These are phyloP conservation scores for Thelaira solivaga DNA, from an alignment of 2,888 invertebrate species.

Conservation along the genomic window DNA sequence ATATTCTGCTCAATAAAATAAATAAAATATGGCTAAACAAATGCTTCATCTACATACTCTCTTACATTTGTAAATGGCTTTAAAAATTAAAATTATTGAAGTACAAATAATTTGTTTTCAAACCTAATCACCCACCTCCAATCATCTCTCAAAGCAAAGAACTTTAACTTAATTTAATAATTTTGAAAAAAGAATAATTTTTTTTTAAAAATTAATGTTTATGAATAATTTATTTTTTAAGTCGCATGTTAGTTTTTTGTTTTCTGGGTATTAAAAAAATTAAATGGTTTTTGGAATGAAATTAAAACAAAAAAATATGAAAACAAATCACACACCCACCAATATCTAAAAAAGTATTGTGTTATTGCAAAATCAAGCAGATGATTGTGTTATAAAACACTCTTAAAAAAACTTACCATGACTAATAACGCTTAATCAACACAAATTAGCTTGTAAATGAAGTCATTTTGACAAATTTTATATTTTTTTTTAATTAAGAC, in stretches of 20 bases:
- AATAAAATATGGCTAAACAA: conserved; percentile 34
- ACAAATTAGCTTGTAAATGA: no score
- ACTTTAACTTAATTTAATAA: neutral
- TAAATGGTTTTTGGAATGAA: neutral
- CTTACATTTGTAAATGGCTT: conserved; percentile 54
- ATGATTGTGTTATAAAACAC: no score
- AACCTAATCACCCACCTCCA: conserved; percentile 10
- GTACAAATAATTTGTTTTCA: conserved; percentile 8
- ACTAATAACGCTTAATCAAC: no score
- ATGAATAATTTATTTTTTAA: neutral
- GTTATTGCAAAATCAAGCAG: no score
- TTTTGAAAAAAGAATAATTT: neutral
- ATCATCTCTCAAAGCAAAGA: neutral
- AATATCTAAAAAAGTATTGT: no score
- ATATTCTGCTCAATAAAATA: conserved; percentile 38
- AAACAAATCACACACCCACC: no score
- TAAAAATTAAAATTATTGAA: conserved; percentile 35
- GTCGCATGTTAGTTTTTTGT: conserved; percentile 26
- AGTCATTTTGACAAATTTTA: no score
- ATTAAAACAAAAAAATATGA: neutral
- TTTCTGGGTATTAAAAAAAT: neutral
- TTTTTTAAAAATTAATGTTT: neutral
- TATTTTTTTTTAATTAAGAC: no score
- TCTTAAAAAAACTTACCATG: no score
- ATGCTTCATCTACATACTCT: conserved; percentile 15